These are phyloP conservation scores for Ephialtes manifestator DNA, from an alignment of 2,888 invertebrate genomes.

Conservation along the genomic window DNA sequence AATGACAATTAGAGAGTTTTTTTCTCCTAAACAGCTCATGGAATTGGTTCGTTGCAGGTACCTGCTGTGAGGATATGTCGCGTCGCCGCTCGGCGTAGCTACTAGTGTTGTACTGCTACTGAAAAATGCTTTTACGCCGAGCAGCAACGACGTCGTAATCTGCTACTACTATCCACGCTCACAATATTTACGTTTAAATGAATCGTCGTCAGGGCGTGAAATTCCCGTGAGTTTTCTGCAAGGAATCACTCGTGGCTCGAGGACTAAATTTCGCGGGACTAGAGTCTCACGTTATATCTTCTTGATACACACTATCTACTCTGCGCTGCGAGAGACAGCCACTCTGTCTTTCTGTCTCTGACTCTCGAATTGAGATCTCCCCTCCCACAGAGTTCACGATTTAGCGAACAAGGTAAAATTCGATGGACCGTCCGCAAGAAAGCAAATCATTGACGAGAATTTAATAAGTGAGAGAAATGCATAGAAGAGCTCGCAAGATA, in stretches of 20 bases:
- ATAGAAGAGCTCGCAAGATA: slow-evolving; percentile 38
- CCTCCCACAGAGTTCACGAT: slow-evolving; percentile 54
- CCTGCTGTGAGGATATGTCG: slow-evolving; percentile 84
- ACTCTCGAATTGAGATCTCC: slow-evolving; percentile 27
- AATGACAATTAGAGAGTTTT: neutral
- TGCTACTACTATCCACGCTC: slow-evolving; percentile 73
- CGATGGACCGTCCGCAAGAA: slow-evolving; percentile 46
- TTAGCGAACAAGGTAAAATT: slow-evolving; percentile 62
- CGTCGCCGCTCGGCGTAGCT: slow-evolving; percentile 78
- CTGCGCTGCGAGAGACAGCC: slow-evolving; percentile 24
- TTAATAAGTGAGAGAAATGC: neutral
- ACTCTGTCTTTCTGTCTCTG: slow-evolving; percentile 63
- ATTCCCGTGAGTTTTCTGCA: slow-evolving; percentile 24
- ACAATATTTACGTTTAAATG: slow-evolving; percentile 72
- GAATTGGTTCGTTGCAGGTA: slow-evolving; percentile 84
- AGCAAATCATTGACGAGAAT: slow-evolving; percentile 4
- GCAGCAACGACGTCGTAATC: slow-evolving; percentile 72
- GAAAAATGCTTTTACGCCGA: slow-evolving; percentile 73
- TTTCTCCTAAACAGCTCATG: slow-evolving; percentile 67
- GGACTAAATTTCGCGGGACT: slow-evolving; percentile 21
- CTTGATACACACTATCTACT: slow-evolving; percentile 28
- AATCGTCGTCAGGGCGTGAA: slow-evolving; percentile 3
- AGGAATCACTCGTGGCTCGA: slow-evolving; percentile 30
- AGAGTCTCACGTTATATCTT: slow-evolving; percentile 32
- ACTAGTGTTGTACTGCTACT: slow-evolving; percentile 70